Evolutionary conservation across 2,888 invertebrate genomes (phyloP).

Genomic region (Dryocosmus kuriphilus): DNA sequence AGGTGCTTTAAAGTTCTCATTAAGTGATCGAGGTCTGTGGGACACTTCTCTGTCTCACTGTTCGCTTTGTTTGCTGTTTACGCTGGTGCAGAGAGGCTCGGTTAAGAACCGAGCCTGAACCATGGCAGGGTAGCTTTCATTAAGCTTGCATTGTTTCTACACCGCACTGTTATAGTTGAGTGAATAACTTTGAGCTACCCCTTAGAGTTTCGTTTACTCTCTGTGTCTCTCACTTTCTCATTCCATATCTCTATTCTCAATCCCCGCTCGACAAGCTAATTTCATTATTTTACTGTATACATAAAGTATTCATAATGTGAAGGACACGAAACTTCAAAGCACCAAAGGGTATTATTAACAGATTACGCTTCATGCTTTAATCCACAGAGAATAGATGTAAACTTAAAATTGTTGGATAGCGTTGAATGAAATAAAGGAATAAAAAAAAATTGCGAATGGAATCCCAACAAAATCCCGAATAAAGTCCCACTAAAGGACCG

Average conservation of each 20-base stretch:
- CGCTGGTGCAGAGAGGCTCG: slow-evolving; percentile 54
- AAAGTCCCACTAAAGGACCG: too few species aligned
- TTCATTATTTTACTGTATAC: slow-evolving; percentile 13
- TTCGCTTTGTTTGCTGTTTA: slow-evolving; percentile 74
- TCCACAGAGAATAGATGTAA: background rate
- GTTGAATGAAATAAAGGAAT: too few species aligned
- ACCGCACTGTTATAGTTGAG: slow-evolving; percentile 68
- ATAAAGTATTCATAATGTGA: background rate
- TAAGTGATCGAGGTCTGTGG: slow-evolving; percentile 74
- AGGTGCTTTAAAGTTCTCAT: slow-evolving; percentile 72
- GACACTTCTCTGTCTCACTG: slow-evolving; percentile 71
- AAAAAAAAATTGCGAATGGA: too few species aligned
- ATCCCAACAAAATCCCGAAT: too few species aligned
- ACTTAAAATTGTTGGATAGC: too few species aligned
- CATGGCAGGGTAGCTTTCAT: slow-evolving; percentile 69
- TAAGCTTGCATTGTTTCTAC: slow-evolving; percentile 73
- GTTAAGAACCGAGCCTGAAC: slow-evolving; percentile 41
- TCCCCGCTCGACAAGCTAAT: slow-evolving; percentile 24
- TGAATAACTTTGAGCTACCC: slow-evolving; percentile 70
- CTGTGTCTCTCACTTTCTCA: slow-evolving; percentile 21
- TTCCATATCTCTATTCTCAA: slow-evolving; percentile 28
- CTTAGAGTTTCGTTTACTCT: slow-evolving; percentile 46
- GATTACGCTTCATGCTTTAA: background rate
- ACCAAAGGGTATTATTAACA: background rate
- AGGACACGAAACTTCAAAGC: background rate